A percentile compares a stretch with the other conserved stretches of the same genome.
These are phyloP conservation scores for Antheraea mylitta DNA, from an alignment of 1,140 invertebrate species.

Conservation along the genomic window DNA sequence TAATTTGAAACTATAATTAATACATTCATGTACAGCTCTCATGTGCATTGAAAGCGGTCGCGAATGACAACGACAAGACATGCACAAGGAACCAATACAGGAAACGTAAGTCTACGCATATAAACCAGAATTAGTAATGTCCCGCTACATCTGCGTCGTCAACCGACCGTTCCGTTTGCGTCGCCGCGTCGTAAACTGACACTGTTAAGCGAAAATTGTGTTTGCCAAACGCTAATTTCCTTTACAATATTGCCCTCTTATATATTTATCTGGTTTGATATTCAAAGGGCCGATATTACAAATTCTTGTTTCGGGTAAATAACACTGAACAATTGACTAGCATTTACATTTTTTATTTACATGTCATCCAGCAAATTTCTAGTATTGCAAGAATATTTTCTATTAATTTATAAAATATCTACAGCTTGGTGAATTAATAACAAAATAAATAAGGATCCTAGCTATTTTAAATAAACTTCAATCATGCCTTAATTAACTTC, in stretches of 20 bases:
- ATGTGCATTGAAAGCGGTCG: constrained; percentile 5
- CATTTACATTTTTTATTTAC: no score
- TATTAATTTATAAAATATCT: no score
- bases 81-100: constrained; percentile 49
- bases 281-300: no score
- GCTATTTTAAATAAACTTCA: no score
- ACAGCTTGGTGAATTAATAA: no score
- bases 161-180: constrained; percentile 7
- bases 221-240: neutral
- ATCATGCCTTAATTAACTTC: no score
- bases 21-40: neutral
- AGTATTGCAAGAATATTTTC: no score
- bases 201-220: constrained; percentile 3
- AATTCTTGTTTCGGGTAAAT: no score
- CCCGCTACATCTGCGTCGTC: constrained; percentile 17
- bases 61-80: constrained; percentile 30
- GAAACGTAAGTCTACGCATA: constrained; percentile 34
- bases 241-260: neutral
- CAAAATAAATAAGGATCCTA: no score
- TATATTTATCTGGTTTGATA: neutral
- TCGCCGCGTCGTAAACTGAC: constrained; percentile 10
- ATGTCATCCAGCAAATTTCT: no score
- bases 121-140: constrained; percentile 50
- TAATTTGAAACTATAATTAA: neutral
- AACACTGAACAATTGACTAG: no score